Base-by-base conservation (phyloP, 1,140 invertebrate genomes). In the Sycophaga agraensis region DNA sequence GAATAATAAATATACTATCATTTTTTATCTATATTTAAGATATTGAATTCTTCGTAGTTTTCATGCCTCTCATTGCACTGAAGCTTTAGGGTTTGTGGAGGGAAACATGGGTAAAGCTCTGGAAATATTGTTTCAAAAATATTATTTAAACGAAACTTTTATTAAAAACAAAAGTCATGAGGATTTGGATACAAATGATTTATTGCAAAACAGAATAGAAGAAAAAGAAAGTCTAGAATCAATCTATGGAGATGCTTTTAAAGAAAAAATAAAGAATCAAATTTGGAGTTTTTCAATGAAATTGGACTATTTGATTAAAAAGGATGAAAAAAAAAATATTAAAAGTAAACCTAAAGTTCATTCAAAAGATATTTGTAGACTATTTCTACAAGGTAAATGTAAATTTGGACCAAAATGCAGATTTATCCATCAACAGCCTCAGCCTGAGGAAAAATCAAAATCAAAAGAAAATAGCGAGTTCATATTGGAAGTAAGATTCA, bases 401-500 rank as follows among this genome's bases (percentile, higher is more conserved):
- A 86, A 84, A 70, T 91, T 82, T 79, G 88, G 86, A 21, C 76
- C 79, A 54, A 89, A 87, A 71, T 91, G 90, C 77, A 84, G 85
- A 70, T 91, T 87, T 81, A 83, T 83, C n/a, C 89, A 91, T 77
- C 82, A 88, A 71, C 72, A 74, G 46, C 78, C 81, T 56, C 76
- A 71, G 61, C 76, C 75, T 63, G 59, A 66, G 48, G 69, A 70
- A 63, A 70, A 77, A 60, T 77, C 79, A 69, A 75, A 78, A 61
- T 66, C 72, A 60, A 60, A 71, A 42, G 58, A 69, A 21, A 69
- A 77, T 64, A 65, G 72, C 48, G 68, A 74, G 48, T 89, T 87
- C 76, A 83, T 84, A 66, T 79, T 91, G 69, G 89, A 91, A 84
- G 84, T 91, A 70, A 82, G 89, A 68, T 91, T 91, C 81, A 84